Evolutionary conservation across 2,888 invertebrate species (phyloP).

Genomic region (Diarsia mendica): DNA sequence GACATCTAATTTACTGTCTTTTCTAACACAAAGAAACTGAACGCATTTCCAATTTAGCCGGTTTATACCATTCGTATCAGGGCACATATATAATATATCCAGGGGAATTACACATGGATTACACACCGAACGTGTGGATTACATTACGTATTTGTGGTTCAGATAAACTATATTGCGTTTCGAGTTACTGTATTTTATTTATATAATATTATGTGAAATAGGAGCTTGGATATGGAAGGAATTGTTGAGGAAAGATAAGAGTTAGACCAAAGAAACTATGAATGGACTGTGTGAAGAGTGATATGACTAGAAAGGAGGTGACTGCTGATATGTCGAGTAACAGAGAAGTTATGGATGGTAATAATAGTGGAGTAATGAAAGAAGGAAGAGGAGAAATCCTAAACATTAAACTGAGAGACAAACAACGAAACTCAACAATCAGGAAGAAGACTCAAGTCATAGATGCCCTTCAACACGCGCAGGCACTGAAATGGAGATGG

Average conservation of each 20-base stretch:
- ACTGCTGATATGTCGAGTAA: background rate
- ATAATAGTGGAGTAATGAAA: no score
- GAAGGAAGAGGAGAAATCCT: no score
- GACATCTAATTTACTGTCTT: conserved; percentile 36
- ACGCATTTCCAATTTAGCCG: conserved; percentile 53
- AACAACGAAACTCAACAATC: no score
- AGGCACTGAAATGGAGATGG: no score
- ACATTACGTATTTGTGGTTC: conserved; percentile 46
- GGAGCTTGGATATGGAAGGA: background rate
- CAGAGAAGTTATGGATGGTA: background rate
- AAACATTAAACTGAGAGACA: no score
- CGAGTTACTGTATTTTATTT: conserved; percentile 32
- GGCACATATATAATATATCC: conserved; percentile 63
- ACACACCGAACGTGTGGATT: conserved; percentile 55
- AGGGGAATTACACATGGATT: conserved; percentile 58
- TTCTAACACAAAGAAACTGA: conserved; percentile 47
- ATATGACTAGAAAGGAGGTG: background rate
- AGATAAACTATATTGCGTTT: conserved; percentile 46
- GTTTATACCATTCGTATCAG: conserved; percentile 49
- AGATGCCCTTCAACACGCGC: no score
- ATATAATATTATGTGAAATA: conserved; percentile 8
- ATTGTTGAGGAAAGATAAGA: background rate
- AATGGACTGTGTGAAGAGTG: background rate
- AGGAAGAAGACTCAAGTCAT: no score
- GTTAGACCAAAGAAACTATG: background rate